Base-by-base conservation (phyloP, 2,797 vertebrate species). In the Acridotheres tristis region DNA sequence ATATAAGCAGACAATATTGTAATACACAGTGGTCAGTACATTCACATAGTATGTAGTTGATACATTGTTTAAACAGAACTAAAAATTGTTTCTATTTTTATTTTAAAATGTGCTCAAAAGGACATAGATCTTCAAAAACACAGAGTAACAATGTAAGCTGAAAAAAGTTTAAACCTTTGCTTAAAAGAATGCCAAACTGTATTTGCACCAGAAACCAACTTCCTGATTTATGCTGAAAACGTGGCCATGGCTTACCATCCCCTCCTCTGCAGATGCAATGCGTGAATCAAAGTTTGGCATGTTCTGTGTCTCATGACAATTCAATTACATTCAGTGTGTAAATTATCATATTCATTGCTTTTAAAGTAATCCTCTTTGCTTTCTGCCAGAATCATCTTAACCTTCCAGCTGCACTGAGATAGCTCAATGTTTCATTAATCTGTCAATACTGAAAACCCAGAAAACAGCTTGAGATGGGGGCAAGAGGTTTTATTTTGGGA, bases 361-460 rank as follows among this genome's bases (percentile, higher is more conserved):
- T 84, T 74, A 54, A 83, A 92, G 73, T 93, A 96, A 96, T 95
- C 93, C 93, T 92, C 85, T 94, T 65, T 73, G 61, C 78, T 95
- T 90, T 67, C 83, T 88, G 73, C 59, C 90, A 94, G 72, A 84
- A 93, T 66, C 86, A 90, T 78, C 85, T 84, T 71, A 94, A 86
- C 75, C 84, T 90, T 73, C 62, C 58, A 54, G 66, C 69, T 90
- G 61, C 62, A 45, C 79, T 48, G 27, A 86, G 63, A 71, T 22
- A 88, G 73, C 80, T 94, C 63, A 78, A 67, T 16, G 27, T 94
- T 82, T 67, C 13, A 1, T 67, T 95, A 91, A 96, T 90, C 74
- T 72, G 75, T 7, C 19, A 32, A 71, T 10, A 79, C 21, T 42
- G 43, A 90, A 94, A 85, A 71, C 40, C 23, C 74, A 58, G 54